Conservation (phyloP, 2,888 invertebrate genomes). For the Oeneis ivallda region DNA sequence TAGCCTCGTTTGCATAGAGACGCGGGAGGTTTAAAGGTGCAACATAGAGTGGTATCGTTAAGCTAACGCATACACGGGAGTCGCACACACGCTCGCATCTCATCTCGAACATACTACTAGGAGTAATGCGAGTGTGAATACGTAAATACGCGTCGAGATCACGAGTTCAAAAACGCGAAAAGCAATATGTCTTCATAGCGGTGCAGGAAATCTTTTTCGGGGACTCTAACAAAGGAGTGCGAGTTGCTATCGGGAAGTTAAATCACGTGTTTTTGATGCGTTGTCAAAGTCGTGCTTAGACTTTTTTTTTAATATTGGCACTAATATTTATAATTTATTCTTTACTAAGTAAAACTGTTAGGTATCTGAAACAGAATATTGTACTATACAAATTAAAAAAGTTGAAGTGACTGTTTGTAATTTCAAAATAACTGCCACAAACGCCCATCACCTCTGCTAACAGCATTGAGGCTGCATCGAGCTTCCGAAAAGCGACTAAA, state of each 20-base stretch:
- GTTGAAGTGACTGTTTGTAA: too few species aligned
- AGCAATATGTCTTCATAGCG: conserved; percentile 79
- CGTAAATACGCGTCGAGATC: conserved; percentile 79
- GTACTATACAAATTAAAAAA: too few species aligned
- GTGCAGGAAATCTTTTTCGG: conserved; percentile 74
- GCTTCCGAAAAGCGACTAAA: too few species aligned
- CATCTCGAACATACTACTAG: conserved; percentile 75
- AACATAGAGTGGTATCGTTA: conserved; percentile 65
- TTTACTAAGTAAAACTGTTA: too few species aligned
- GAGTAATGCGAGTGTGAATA: conserved; percentile 80
- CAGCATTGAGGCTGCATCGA: too few species aligned
- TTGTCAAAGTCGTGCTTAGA: conserved; percentile 34
- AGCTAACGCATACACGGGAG: conserved; percentile 65
- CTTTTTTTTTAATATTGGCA: conserved; percentile 11
- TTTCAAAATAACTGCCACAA: too few species aligned
- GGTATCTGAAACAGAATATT: too few species aligned
- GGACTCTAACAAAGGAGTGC: conserved; percentile 68
- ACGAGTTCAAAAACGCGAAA: conserved; percentile 81
- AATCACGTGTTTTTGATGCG: conserved; percentile 59
- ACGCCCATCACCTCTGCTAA: too few species aligned
- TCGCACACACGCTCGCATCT: conserved; percentile 68
- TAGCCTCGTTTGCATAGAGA: conserved; percentile 60
- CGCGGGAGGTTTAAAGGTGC: conserved; percentile 55
- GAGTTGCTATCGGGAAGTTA: conserved; percentile 63
- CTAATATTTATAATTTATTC: too few species aligned